Base-by-base conservation (phyloP, 1,140 invertebrate species). In the Conus betulinus region DNA sequence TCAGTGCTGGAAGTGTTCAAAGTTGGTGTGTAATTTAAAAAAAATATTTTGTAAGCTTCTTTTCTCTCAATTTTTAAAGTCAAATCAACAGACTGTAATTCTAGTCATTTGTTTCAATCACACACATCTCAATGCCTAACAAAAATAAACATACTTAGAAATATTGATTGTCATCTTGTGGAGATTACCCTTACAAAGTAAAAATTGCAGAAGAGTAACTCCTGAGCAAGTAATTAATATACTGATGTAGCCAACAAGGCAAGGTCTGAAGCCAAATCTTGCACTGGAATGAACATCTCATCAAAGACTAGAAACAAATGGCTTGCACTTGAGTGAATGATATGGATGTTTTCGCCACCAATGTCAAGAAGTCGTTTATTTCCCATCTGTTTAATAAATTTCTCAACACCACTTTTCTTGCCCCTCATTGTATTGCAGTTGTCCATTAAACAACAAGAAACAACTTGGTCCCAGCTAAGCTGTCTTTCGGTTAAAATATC, bases 381-480 rank as follows among this genome's bases (percentile, higher is more conserved):
- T 89, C 52, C 15, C 67, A 17, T n/a, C 76, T 85, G 25, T 88
- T 84, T 52, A 88, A 83, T 20, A 86, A 87, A 63, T n/a, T 51
- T n/a, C 39, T 74, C 71, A 11, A 74, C 71, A 6, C 71, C 71
- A 74, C 71, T 23, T 23, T 74, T 83, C 20, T 71, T 55, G 11
- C 87, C 87, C 27, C 87, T 83, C 89, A 90, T 88, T 71, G 89
- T 88, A 51, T 23, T 57, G 67, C 87, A 88, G 53, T 87, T 87
- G 71, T 88, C 87, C 85, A 90, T 87, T 15, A 88, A n/a, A 23
- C 88, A n/a, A n/a, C n/a, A 83, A 84, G 85, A 88, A 23, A 88
- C 27, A 52, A 89, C 63, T 74, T 87, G 85, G 6, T 15, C 57
- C 84, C 89, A 88, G 39, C 86, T 55, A 20, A 90, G 63, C 0